phyloP scores from a whole-genome alignment of 2,113 vertebrate genomes.

The Oceanites oceanicus region DNA sequence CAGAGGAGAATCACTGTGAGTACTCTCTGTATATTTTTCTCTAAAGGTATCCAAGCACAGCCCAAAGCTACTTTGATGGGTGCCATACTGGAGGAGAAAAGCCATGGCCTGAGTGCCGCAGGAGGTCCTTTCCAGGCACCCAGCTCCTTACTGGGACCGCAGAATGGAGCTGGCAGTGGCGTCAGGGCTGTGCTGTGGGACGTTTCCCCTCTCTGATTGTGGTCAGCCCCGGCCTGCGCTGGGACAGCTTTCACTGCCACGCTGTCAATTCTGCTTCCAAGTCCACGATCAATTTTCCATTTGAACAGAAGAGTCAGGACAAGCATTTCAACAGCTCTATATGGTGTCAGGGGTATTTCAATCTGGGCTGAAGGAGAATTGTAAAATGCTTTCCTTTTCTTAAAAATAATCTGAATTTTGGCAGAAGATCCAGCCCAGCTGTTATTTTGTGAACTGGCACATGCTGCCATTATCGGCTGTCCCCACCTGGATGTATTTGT shows the following conservation, averaged over 20 bases:
- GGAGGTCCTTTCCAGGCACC: background rate
- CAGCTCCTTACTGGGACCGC: background rate
- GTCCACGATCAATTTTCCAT: background rate
- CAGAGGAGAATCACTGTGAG: background rate
- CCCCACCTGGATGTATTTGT: background rate
- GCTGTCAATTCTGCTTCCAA: background rate
- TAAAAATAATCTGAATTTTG: background rate
- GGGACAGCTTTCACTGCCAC: background rate
- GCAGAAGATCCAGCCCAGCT: background rate
- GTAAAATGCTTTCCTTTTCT: background rate
- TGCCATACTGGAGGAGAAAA: background rate
- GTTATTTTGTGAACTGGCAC: background rate
- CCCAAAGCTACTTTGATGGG: fast-evolving
- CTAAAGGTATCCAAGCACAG: background rate
- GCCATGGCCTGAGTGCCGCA: background rate
- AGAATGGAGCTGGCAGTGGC: background rate
- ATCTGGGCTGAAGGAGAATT: background rate
- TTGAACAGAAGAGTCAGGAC: background rate
- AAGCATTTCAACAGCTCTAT: background rate
- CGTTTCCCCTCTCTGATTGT: background rate
- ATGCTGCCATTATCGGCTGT: background rate
- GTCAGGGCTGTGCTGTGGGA: fast-evolving
- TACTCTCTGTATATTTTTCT: background rate
- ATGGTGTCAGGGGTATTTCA: background rate
- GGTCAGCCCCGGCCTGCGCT: background rate